These are phyloP conservation scores for Prochilodus magdalenae DNA, from an alignment of 2,113 vertebrate genomes.

Conservation along the genomic window DNA sequence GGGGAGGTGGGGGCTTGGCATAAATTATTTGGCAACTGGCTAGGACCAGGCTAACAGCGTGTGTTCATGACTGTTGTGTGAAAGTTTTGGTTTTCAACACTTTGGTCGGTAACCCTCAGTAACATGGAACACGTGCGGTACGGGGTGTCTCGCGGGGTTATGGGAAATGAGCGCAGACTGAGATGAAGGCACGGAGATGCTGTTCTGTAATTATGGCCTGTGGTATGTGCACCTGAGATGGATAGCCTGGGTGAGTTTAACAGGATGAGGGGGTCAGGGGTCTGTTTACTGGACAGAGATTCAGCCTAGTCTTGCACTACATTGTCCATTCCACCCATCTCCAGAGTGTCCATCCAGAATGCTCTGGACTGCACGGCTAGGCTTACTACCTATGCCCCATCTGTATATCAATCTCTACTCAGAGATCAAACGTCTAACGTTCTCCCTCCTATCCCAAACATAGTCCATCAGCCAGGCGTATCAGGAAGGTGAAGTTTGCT, in stretches of 20 bases:
- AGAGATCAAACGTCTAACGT: no score
- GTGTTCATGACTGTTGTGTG: conserved; percentile 18
- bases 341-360: no score
- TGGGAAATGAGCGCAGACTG: conserved; percentile 44
- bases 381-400: not conserved
- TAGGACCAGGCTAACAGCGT: not conserved
- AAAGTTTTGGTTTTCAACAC: conserved; percentile 72
- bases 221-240: not conserved
- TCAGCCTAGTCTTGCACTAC: no score
- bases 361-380: no score
- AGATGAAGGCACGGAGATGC: not conserved
- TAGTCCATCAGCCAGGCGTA: no score
- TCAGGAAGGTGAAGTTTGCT: no score
- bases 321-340: no score
- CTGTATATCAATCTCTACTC: not conserved
- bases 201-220: not conserved
- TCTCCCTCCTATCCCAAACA: no score
- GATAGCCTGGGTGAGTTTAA: no score
- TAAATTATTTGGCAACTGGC: not conserved
- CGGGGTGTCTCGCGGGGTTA: not conserved
- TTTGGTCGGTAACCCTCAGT: conserved; percentile 69
- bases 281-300: no score
- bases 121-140: conserved; percentile 11
- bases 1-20: not conserved
- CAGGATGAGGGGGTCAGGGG: no score